Evolutionary conservation across 2,113 vertebrate genomes (phyloP).

Genomic region (Panthera leo): DNA sequence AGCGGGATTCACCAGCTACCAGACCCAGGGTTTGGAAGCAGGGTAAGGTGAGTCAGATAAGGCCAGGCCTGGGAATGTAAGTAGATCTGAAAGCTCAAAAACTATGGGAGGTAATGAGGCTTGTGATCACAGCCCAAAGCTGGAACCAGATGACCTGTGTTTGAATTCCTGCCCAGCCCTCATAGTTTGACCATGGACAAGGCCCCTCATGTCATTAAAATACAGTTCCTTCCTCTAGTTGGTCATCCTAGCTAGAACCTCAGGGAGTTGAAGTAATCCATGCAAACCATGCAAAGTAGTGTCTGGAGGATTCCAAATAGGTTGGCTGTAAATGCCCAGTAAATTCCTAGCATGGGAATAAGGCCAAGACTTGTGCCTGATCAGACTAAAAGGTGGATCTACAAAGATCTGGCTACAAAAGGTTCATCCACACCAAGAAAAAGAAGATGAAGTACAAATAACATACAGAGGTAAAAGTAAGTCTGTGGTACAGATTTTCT

Average conservation of each 20-base stretch:
- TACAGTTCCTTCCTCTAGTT: conserved; percentile 4
- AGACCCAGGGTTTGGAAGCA: not conserved
- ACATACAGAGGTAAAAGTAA: not conserved
- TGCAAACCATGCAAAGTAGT: not conserved
- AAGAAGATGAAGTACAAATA: not conserved
- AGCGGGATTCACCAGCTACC: not conserved
- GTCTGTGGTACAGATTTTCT: not conserved
- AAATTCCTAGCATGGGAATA: conserved; percentile 3
- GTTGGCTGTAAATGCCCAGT: not conserved
- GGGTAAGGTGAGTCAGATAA: not conserved
- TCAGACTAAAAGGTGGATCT: not conserved
- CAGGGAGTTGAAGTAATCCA: not conserved
- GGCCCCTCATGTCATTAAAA: not conserved
- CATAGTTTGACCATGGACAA: not conserved
- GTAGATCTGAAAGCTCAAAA: not conserved
- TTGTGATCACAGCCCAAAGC: not conserved
- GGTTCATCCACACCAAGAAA: not conserved
- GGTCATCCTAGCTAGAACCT: not conserved
- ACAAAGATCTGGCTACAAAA: not conserved
- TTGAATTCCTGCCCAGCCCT: not conserved
- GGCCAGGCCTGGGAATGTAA: not conserved
- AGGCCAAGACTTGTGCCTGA: not conserved
- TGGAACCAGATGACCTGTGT: not conserved
- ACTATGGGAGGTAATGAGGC: not conserved
- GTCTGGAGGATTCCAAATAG: not conserved